Evolutionary conservation across 2,888 invertebrate genomes (phyloP), one percentile per base, ranked within the genome.

Genomic region (Leucophora obtusa): DNA sequence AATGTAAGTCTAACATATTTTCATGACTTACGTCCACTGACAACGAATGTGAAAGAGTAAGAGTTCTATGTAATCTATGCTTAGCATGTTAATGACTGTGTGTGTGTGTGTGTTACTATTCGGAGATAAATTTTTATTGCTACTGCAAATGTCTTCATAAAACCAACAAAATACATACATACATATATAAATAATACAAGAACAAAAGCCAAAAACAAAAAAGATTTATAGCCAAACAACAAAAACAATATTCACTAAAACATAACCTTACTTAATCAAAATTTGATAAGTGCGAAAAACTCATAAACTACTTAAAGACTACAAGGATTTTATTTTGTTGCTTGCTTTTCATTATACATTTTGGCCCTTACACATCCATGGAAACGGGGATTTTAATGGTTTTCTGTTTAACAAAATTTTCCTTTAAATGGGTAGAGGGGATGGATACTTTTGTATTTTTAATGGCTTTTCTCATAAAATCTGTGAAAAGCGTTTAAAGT

Each of bases 71-170:
- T n/a, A n/a, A n/a, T n/a, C n/a, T n/a, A n/a, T n/a, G n/a, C n/a
- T n/a, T n/a, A n/a, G n/a, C n/a, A n/a, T n/a, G n/a, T n/a, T n/a
- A n/a, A n/a, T n/a, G n/a, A n/a, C n/a, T n/a, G n/a, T n/a, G n/a
- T n/a, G n/a, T n/a, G 4, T 17, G 18, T 10, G 15, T 65, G 14
- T 43, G 15, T 11, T 15, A 18, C 8, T 11, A 33, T 59, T 24
- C 35, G 60, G 51, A n/a, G 54, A 24, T 21, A 38, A 50, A 35
- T 18, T 50, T 58, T 76, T 76, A 70, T 70, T 70, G 53, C 69
- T 43, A 63, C 58, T 70, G 56, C 58, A 59, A 69, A 59, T 70
- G 63, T 65, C 58, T 70, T 38, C 58, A 70, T 65, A 43, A 70
- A 65, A 18, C 17, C 62, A 58, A 9, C 58, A 51, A 38, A 17